These are phyloP conservation scores for Candidula unifasciata DNA, from an alignment of 2,888 invertebrate species.

Conservation along the genomic window DNA sequence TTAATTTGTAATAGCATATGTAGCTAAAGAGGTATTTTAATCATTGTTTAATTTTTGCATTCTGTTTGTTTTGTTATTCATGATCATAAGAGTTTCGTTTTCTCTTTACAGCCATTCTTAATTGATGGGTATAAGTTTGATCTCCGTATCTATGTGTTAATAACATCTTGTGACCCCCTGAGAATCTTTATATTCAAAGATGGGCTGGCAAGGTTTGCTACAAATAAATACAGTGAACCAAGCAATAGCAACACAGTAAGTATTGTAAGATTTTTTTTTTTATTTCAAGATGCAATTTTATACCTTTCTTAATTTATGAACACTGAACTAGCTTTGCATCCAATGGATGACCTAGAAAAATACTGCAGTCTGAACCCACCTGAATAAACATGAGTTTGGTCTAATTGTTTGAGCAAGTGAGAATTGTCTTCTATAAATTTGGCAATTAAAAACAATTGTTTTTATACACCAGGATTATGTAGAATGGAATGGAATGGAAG, in stretches of 20 bases:
- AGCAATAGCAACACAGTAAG: slow-evolving; percentile 85
- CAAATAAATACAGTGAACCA: slow-evolving; percentile 90
- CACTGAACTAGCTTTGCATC: no score
- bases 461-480: no score
- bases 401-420: no score
- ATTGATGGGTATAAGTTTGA: slow-evolving; percentile 96
- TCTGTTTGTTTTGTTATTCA: background rate
- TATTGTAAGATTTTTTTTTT: slow-evolving; percentile 23
- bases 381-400: no score
- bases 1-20: background rate
- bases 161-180: slow-evolving; percentile 93
- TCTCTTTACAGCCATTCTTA: slow-evolving; percentile 84
- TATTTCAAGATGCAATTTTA: background rate
- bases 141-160: slow-evolving; percentile 90
- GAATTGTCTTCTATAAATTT: no score
- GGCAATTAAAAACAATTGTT: no score
- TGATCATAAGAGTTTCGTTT: slow-evolving; percentile 30
- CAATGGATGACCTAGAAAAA: no score
- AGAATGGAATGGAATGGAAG: no score
- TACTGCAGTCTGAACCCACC: no score
- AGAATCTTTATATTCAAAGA: slow-evolving; percentile 94
- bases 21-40: background rate
- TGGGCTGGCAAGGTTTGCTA: slow-evolving; percentile 93
- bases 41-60: background rate
- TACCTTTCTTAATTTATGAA: no score